Conservation (phyloP, 2,888 invertebrate genomes). For the Hofmannophila pseudospretella region DNA sequence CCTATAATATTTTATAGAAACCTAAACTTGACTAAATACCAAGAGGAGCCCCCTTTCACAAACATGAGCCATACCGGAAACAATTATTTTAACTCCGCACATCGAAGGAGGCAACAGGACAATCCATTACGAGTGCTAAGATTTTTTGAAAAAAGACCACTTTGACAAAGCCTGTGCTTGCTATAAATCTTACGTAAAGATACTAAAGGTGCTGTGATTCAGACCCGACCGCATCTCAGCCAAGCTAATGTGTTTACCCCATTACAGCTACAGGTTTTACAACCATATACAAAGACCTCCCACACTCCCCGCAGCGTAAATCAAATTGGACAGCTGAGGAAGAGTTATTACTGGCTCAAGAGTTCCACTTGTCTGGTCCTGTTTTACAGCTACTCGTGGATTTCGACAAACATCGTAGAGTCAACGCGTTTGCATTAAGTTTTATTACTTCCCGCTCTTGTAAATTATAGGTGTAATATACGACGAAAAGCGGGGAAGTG, state of each 20-base stretch:
- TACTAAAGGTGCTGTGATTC: conserved; percentile 59
- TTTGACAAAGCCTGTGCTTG: conserved; percentile 9
- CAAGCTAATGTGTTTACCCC: conserved; percentile 65
- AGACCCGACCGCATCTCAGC: conserved; percentile 45
- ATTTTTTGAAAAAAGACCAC: conserved; percentile 8
- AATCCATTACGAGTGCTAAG: conserved; percentile 1
- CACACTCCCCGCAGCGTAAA: conserved; percentile 16
- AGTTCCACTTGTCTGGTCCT: conserved; percentile 36
- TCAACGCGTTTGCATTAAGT: conserved; percentile 66
- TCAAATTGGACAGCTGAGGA: conserved; percentile 23
- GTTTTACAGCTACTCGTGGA: conserved; percentile 46
- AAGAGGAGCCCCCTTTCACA: conserved; percentile 5
- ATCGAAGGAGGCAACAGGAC: conserved; percentile 11
- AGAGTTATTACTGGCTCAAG: conserved; percentile 20
- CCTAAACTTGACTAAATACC: no score
- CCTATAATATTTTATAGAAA: no score
- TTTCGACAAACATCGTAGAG: conserved; percentile 62
- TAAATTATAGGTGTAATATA: conserved; percentile 66
- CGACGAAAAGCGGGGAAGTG: conserved; percentile 17
- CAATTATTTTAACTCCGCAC: conserved; percentile 49
- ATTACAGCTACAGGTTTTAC: conserved; percentile 51
- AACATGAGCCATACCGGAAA: conserved; percentile 32
- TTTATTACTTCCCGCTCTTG: conserved; percentile 68
- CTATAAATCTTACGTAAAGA: conserved; percentile 43
- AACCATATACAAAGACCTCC: conserved; percentile 36